A percentile compares a stretch with the other conserved stretches of the same genome.
phyloP scores from a whole-genome alignment of 2,888 invertebrate genomes.

The Pyralis farinalis region DNA sequence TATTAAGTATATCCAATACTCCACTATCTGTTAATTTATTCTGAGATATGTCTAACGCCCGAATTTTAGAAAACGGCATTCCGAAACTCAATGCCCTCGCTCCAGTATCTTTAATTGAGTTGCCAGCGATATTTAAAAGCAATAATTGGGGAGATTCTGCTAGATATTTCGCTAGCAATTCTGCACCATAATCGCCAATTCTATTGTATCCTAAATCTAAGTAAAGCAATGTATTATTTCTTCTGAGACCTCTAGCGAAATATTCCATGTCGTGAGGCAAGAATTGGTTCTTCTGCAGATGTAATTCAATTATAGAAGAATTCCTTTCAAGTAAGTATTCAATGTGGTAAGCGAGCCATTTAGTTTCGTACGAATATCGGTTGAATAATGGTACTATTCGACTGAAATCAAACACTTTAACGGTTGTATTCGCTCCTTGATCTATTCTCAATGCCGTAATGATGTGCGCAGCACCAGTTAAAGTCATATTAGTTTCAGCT shows the following conservation, averaged over 20 bases:
- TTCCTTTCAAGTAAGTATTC: slow-evolving; percentile 62
- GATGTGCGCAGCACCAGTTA: slow-evolving; percentile 77
- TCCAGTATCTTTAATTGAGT: slow-evolving; percentile 78
- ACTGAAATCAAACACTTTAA: slow-evolving; percentile 63
- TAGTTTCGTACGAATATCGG: slow-evolving; percentile 61
- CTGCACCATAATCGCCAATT: slow-evolving; percentile 81
- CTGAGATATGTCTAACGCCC: slow-evolving; percentile 78
- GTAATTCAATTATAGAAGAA: slow-evolving; percentile 70
- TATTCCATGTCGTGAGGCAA: slow-evolving; percentile 82
- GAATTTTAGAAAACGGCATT: slow-evolving; percentile 79
- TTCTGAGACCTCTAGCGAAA: slow-evolving; percentile 68
- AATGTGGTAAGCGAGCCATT: slow-evolving; percentile 75
- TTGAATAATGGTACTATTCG: slow-evolving; percentile 55
- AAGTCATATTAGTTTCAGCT: slow-evolving; percentile 79
- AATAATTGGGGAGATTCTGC: slow-evolving; percentile 66
- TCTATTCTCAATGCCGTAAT: slow-evolving; percentile 65
- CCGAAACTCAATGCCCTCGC: slow-evolving; percentile 78
- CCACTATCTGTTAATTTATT: slow-evolving; percentile 80
- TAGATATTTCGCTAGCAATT: slow-evolving; percentile 77
- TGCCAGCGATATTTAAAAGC: slow-evolving; percentile 78
- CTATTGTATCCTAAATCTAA: slow-evolving; percentile 82
- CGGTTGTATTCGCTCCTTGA: slow-evolving; percentile 45
- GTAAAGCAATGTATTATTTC: slow-evolving; percentile 74
- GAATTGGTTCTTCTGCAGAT: slow-evolving; percentile 82
- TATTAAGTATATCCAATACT: slow-evolving; percentile 73